Evolutionary conservation across 2,797 vertebrate species (phyloP).

Genomic region (Scarus forsteni): DNA sequence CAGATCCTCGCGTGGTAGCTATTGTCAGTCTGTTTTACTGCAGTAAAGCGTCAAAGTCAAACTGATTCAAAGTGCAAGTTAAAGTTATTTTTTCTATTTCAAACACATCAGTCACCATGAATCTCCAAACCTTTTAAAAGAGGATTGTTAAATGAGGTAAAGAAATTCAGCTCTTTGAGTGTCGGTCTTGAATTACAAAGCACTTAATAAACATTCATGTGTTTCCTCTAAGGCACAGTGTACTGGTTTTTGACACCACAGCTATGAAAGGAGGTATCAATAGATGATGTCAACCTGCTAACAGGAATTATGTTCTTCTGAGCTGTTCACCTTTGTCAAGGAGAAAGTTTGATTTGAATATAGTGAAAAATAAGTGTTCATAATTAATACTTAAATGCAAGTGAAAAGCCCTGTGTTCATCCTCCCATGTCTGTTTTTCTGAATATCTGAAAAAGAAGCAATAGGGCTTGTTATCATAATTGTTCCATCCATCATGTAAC

Average conservation of each 20-base stretch:
- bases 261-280: slow-evolving; percentile 8
- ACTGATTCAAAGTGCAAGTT: slow-evolving; percentile 27
- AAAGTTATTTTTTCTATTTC: slow-evolving; percentile 19
- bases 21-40: neutral
- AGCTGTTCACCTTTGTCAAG: neutral
- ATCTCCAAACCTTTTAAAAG: slow-evolving; percentile 9
- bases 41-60: slow-evolving; percentile 6
- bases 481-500: no score
- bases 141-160: slow-evolving; percentile 18
- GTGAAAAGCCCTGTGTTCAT: neutral
- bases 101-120: slow-evolving; percentile 20
- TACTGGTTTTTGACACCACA: slow-evolving; percentile 24
- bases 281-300: slow-evolving; percentile 36
- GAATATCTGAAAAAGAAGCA: neutral
- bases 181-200: slow-evolving; percentile 8
- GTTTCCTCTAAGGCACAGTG: slow-evolving; percentile 12
- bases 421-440: neutral
- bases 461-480: no score
- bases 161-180: slow-evolving; percentile 14
- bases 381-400: neutral
- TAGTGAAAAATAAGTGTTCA: slow-evolving; percentile 1
- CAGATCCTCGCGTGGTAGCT: neutral
- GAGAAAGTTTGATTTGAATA: slow-evolving; percentile 10
- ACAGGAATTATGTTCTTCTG: slow-evolving; percentile 18
- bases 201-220: slow-evolving; percentile 4